Evolutionary conservation across 2,113 vertebrate species (phyloP).

Genomic region (Leucopsar rothschildi): DNA sequence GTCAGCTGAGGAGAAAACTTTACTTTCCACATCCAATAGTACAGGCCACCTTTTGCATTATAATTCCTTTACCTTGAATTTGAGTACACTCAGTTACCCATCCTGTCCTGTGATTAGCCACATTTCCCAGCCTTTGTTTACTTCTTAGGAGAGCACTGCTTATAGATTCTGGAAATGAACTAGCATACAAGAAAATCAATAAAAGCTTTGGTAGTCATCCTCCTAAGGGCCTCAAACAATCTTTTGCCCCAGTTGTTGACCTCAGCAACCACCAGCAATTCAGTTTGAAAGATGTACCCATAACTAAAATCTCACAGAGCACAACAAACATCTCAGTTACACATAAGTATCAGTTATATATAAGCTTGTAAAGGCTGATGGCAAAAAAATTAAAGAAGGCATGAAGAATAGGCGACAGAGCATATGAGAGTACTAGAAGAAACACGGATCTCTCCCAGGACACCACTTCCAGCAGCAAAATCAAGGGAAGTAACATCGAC

Average conservation of each 20-base stretch:
- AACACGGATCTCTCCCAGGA: not conserved
- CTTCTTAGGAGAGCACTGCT: not conserved
- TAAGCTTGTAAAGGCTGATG: not conserved
- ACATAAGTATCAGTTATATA: not conserved
- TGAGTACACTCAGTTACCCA: not conserved
- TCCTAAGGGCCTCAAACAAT: rapidly evolving
- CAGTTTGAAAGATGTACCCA: not conserved
- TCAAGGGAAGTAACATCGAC: rapidly evolving
- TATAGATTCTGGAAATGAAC: not conserved
- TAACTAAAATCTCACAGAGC: not conserved
- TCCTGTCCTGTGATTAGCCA: not conserved
- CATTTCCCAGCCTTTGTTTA: not conserved
- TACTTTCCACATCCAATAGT: not conserved
- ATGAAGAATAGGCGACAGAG: not conserved
- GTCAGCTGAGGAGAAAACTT: not conserved
- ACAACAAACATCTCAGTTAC: not conserved
- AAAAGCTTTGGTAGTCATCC: not conserved
- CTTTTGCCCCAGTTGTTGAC: not conserved
- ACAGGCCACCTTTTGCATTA: not conserved
- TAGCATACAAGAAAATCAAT: not conserved
- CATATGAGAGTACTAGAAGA: not conserved
- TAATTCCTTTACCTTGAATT: not conserved
- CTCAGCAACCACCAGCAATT: not conserved
- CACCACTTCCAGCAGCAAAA: not conserved
- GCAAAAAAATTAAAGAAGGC: not conserved